Percentiles rank a stretch among this genome's conserved stretches.
Evolutionary conservation across 2,888 invertebrate genomes (phyloP).

Genomic region (Rugalucina vietnamica): DNA sequence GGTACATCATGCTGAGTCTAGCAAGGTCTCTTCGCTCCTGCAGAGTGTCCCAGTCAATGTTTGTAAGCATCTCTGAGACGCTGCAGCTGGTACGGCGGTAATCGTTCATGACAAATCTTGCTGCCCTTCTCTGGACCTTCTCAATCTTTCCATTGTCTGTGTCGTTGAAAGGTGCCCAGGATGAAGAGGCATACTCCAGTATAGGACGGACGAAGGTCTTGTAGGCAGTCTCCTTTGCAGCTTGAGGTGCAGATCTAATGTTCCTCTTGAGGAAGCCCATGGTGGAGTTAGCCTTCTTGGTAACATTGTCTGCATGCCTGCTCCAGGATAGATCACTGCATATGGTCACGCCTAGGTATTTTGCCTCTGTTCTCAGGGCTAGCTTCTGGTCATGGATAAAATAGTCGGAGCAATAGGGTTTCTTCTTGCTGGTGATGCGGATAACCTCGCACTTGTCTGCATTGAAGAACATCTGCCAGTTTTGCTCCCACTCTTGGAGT

Average conservation of each 20-base stretch:
- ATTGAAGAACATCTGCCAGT: not conserved
- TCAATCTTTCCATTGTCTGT: not conserved
- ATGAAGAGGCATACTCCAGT: not conserved
- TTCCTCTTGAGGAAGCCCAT: not conserved
- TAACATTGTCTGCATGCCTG: not conserved
- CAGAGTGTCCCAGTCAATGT: not conserved
- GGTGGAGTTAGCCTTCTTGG: not conserved
- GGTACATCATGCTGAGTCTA: not conserved
- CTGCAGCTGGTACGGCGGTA: not conserved
- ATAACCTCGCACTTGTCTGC: slow-evolving; percentile 5
- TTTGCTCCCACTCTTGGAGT: not conserved
- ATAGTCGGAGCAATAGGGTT: not conserved
- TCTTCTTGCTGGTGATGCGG: not conserved
- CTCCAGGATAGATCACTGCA: not conserved
- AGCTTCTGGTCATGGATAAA: not conserved
- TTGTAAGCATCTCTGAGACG: not conserved
- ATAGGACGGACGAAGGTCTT: not conserved
- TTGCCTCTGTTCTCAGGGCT: not conserved
- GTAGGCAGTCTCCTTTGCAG: not conserved
- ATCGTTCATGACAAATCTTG: not conserved
- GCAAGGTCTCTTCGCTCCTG: not conserved
- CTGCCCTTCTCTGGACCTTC: not conserved
- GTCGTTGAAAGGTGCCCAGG: not conserved
- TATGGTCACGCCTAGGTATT: not conserved
- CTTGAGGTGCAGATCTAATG: not conserved